Percentiles rank a stretch among this genome's conserved stretches.
phyloP scores from a whole-genome alignment of 2,888 invertebrate genomes.

The Mythimna lalbum region DNA sequence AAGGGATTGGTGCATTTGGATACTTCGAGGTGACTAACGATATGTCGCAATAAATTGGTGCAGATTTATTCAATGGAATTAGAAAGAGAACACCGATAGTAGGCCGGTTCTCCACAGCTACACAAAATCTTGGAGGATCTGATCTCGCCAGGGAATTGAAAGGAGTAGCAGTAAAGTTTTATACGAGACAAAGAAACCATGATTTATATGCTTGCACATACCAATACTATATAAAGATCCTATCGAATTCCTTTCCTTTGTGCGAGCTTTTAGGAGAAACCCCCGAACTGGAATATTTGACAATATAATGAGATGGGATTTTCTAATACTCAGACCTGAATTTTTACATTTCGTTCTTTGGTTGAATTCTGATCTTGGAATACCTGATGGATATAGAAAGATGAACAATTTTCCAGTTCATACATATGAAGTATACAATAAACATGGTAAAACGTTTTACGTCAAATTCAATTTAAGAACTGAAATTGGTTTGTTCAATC shows the following conservation, averaged over 20 bases:
- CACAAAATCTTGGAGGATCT: conserved; percentile 92
- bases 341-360: conserved; percentile 93
- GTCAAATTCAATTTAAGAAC: conserved; percentile 97
- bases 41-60: conserved; percentile 13
- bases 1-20: conserved; percentile 93
- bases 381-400: conserved; percentile 95
- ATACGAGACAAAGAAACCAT: conserved; percentile 71
- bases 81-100: conserved; percentile 53
- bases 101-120: conserved; percentile 90
- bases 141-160: conserved; percentile 78
- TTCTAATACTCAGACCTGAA: conserved; percentile 90
- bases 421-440: conserved; percentile 96
- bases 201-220: conserved; percentile 83
- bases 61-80: neutral
- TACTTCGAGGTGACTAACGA: conserved; percentile 96
- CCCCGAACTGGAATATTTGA: conserved; percentile 85
- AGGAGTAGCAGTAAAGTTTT: conserved; percentile 83
- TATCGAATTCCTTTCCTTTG: conserved; percentile 85
- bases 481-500: conserved; percentile 93
- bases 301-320: conserved; percentile 86
- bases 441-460: conserved; percentile 92
- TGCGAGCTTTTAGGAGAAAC: conserved; percentile 89
- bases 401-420: conserved; percentile 98
- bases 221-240: conserved; percentile 90
- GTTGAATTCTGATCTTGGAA: conserved; percentile 95